Evolutionary conservation across 2,113 vertebrate genomes (phyloP), one percentile per base, ranked within the genome.

Genomic region (Ammodytes marinus): DNA sequence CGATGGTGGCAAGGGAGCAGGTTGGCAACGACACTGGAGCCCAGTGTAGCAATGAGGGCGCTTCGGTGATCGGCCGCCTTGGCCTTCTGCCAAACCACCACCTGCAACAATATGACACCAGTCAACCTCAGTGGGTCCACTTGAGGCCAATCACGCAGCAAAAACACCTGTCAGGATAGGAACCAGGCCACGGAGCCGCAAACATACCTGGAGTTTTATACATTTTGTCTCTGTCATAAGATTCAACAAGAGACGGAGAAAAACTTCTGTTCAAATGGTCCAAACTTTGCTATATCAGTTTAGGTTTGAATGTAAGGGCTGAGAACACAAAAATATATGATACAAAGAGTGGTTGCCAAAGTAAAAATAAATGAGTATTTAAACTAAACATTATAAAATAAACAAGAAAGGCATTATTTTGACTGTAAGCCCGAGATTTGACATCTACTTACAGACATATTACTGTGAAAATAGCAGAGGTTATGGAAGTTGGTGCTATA

Each of bases 11-110:
- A 94, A 52, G 95, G 93, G 66, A 96, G 93, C 96, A 99, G 95
- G 93, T 95, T 96, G 93, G 93, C 86, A 91, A 97, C 95, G 58
- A 94, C 39, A 14, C 94, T 73, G 78, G 96, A 92, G 83, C 98
- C 98, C 92, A 99, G 95, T 53, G 97, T 96, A 47, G 96, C 96
- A 87, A 97, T 93, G 80, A 98, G 96, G 87, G 97, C 98, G 85
- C 94, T 96, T 93, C 96, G 96, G 93, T 96, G 95, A 94, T 98
- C 96, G 1, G 96, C 94, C 84, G 94, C 97, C 89, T 91, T 97
- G 90, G 93, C 91, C 91, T 99, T 99, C 92, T 99, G 98, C 98
- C 98, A 99, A 86, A 98, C 84, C 90, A 96, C 91, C 91, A 95
- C 95, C 98, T 99, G 93, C 89, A 95, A 96, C 85, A 95, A 95